Evolutionary conservation across 2,888 invertebrate species (phyloP).

Genomic region (Oasisia sp.): DNA sequence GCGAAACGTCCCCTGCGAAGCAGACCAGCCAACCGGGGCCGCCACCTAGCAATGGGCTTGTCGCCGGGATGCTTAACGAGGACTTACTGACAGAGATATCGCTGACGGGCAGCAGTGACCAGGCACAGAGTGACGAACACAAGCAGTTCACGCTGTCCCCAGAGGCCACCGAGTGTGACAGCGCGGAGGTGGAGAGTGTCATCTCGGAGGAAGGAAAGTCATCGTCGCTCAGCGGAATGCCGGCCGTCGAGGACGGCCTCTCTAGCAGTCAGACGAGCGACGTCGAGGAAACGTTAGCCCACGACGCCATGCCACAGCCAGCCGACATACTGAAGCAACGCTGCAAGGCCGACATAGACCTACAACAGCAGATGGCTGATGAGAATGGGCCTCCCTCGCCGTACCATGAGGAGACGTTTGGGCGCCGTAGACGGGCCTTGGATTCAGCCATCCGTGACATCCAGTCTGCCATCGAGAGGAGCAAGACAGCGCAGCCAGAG

Average conservation of each 20-base stretch:
- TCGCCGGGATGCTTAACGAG: slow-evolving; percentile 26
- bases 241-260: slow-evolving; percentile 91
- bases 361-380: slow-evolving; percentile 20
- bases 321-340: slow-evolving; percentile 71
- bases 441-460: slow-evolving; percentile 81
- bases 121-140: slow-evolving; percentile 18
- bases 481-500: slow-evolving; percentile 63
- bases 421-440: slow-evolving; percentile 38
- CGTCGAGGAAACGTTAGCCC: slow-evolving; percentile 71
- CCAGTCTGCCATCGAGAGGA: slow-evolving; percentile 80
- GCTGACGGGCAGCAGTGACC: slow-evolving; percentile 31
- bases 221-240: slow-evolving; percentile 71
- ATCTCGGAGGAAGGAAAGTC: slow-evolving; percentile 52
- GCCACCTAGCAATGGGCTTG: neutral
- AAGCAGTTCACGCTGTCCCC: slow-evolving; percentile 74
- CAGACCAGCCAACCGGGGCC: neutral
- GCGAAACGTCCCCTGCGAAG: slow-evolving; percentile 38
- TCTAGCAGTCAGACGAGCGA: slow-evolving; percentile 94
- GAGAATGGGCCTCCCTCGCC: neutral
- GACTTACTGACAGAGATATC: slow-evolving; percentile 37
- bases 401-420: neutral
- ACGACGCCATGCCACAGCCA: slow-evolving; percentile 71
- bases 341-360: slow-evolving; percentile 53
- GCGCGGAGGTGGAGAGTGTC: slow-evolving; percentile 82
- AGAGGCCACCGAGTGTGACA: slow-evolving; percentile 92